Percentiles rank a stretch among this genome's conserved stretches.
phyloP scores from a whole-genome alignment of 2,888 invertebrate genomes.

The Trisateles emortualis region DNA sequence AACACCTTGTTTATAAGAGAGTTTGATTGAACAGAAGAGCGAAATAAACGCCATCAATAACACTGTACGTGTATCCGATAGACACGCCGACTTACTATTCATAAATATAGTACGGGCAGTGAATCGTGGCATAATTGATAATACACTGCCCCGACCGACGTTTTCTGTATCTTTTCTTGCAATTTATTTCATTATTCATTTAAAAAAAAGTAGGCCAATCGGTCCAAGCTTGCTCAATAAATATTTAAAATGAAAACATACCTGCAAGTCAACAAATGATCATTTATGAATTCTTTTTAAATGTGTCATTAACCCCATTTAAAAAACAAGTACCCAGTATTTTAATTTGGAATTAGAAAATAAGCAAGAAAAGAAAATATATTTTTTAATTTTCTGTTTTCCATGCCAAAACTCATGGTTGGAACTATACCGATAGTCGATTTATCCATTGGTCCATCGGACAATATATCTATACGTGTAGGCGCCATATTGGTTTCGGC shows the following conservation, averaged over 20 bases:
- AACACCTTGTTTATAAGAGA: conserved; percentile 23
- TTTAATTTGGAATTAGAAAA: too few species aligned
- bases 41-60: conserved; percentile 56
- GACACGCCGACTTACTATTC: conserved; percentile 33
- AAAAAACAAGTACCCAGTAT: too few species aligned
- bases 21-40: conserved; percentile 54
- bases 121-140: neutral
- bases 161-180: too few species aligned
- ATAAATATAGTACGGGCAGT: conserved; percentile 25
- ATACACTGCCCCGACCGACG: too few species aligned
- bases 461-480: conserved; percentile 49
- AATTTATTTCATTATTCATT: too few species aligned
- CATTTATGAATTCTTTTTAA: too few species aligned
- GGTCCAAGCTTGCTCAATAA: too few species aligned
- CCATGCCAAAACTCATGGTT: conserved; percentile 2
- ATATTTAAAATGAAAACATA: too few species aligned
- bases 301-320: too few species aligned
- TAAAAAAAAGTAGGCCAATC: too few species aligned
- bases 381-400: neutral
- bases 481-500: conserved; percentile 49
- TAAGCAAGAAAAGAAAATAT: too few species aligned
- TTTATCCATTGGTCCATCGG: conserved; percentile 55
- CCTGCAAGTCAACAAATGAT: too few species aligned
- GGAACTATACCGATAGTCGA: conserved; percentile 42
- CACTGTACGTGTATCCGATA: conserved; percentile 52